These are phyloP conservation scores for Ochropleura plecta DNA, from an alignment of 2,888 invertebrate species.

Conservation along the genomic window DNA sequence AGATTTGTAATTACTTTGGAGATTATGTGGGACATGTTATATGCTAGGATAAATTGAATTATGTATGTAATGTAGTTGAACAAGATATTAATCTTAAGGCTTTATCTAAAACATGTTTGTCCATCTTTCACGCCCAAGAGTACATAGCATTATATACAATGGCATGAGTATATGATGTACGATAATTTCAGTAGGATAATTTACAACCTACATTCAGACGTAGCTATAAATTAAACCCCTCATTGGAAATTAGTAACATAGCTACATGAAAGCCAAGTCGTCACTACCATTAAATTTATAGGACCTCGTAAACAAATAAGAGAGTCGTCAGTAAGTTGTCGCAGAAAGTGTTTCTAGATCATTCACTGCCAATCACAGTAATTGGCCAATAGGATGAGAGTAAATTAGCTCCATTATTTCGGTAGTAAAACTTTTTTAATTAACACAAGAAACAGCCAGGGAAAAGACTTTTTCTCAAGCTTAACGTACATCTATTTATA, in stretches of 20 bases:
- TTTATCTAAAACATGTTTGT: neutral
- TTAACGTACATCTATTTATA: neutral
- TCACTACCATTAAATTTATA: conserved; percentile 10
- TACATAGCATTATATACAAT: neutral
- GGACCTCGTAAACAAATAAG: conserved; percentile 43
- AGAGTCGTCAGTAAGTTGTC: conserved; percentile 27
- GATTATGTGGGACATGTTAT: conserved; percentile 7
- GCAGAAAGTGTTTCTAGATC: conserved; percentile 32
- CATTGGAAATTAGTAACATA: neutral
- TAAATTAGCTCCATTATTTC: conserved; percentile 35
- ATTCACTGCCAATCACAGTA: conserved; percentile 47
- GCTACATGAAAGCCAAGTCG: neutral
- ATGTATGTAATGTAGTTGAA: neutral
- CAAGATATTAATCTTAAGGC: neutral
- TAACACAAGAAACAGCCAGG: neutral
- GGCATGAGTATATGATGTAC: neutral
- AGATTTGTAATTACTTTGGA: conserved; percentile 33
- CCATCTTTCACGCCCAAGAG: neutral
- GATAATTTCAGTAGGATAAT: neutral
- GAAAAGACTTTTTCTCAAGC: neutral
- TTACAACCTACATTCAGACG: neutral
- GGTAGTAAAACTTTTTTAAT: conserved; percentile 33
- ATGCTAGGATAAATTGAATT: neutral
- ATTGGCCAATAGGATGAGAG: conserved; percentile 37
- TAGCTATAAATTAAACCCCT: neutral